Base-by-base conservation (phyloP, 2,113 vertebrate genomes). In the Dicrurus megarhynchus region DNA sequence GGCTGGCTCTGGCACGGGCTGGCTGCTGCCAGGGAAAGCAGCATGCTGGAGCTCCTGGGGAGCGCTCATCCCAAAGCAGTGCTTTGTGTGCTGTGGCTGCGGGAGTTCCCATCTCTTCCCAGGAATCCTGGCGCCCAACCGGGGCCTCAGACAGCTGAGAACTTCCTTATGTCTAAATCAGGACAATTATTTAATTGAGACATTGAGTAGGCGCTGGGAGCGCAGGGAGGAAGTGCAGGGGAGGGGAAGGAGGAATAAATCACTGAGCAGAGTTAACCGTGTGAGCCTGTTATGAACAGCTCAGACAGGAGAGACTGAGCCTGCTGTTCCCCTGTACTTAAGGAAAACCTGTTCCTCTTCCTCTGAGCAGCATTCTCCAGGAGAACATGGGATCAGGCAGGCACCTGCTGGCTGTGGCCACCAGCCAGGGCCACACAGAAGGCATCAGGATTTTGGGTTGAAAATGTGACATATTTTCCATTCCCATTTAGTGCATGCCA, bases 351-450 rank as follows among this genome's bases (percentile, higher is more conserved):
- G 63, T 10, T 75, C 39, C 75, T 68, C 10, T 14, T 74, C 84
- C 63, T 77, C 21, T 14, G 1, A 9, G 75, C 83, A 23, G 28
- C 28, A 42, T 39, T 94, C 93, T 87, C 86, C 71, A 89, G 90
- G 82, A 87, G 79, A 4, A 9, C 2, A 0, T 6, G 65, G 83
- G 57, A 55, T 22, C 28, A 22, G 84, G 82, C n/a, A 86, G 80
- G 81, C 93, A 96, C 96, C 97, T 97, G 97, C 79, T 10, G 70
- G 95, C 71, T 5, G 41, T 92, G 93, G 89, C 93, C 88, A 65
- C 56, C 52, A 68, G 96, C 96, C 97, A 96, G 92, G 53, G 84
- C 84, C 24, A 75, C 75, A 53, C 32, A 79, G 93, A 91, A 28
- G 60, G 74, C 46, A 18, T 28, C 64, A 87, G 65, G 6, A 5